Conservation (phyloP, 2,113 vertebrate genomes). For the Megaceryle torquata region DNA sequence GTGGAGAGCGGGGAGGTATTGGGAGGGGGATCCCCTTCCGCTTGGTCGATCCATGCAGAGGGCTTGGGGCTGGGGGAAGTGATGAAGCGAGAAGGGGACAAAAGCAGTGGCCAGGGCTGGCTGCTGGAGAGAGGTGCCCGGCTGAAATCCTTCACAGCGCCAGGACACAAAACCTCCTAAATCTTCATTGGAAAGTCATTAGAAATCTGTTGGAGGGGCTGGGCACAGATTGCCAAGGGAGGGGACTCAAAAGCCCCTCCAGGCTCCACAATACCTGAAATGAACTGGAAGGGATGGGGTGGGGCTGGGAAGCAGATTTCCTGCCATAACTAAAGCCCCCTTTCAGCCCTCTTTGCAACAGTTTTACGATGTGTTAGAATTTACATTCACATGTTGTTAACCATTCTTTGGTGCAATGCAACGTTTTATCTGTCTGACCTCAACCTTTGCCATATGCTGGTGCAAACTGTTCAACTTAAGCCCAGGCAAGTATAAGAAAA, state of each 20-base stretch:
- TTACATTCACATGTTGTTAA: conserved; percentile 93
- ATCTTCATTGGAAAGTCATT: conserved; percentile 91
- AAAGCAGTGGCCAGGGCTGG: neutral
- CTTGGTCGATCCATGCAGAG: neutral
- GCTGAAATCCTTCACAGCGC: conserved; percentile 60
- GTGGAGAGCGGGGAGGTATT: neutral
- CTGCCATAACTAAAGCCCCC: conserved; percentile 61
- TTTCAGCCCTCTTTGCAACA: conserved; percentile 82
- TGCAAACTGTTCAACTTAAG: conserved; percentile 66
- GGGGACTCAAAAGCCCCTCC: conserved; percentile 77
- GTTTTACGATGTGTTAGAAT: conserved; percentile 88
- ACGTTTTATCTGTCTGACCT: conserved; percentile 94
- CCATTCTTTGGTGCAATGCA: conserved; percentile 81
- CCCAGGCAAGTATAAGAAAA: conserved; percentile 8
- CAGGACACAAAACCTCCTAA: conserved; percentile 69
- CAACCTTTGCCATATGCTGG: conserved; percentile 92
- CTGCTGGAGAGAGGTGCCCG: neutral
- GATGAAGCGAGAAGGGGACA: conserved; percentile 15
- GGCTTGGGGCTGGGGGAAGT: neutral
- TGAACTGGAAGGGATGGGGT: conserved; percentile 84
- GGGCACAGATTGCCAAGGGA: conserved; percentile 81
- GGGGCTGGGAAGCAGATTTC: conserved; percentile 81
- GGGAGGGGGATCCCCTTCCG: neutral
- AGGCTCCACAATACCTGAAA: conserved; percentile 85
- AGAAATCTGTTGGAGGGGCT: conserved; percentile 83